Evolutionary conservation across 1,140 invertebrate species (phyloP).

Genomic region (Macrobrachium nipponense): DNA sequence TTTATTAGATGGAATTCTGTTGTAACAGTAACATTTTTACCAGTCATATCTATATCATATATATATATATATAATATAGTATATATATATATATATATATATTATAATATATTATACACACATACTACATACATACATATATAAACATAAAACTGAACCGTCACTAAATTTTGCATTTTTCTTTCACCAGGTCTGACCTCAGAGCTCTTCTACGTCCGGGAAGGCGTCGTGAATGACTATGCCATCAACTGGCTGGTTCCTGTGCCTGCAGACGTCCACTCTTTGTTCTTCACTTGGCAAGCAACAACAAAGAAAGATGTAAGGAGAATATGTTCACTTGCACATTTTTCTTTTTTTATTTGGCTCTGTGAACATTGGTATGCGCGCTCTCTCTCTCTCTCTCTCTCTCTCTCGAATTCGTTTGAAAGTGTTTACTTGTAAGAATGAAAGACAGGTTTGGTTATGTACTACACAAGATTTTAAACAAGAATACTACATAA

Average conservation of each 20-base stretch:
- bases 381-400: no score
- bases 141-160: neutral
- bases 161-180: constrained; percentile 47
- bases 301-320: constrained; percentile 81
- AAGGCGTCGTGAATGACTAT: constrained; percentile 90
- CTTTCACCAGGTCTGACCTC: constrained; percentile 80
- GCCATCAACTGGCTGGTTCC: constrained; percentile 88
- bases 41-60: no score
- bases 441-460: no score
- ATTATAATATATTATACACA: neutral
- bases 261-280: constrained; percentile 82
- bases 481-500: no score
- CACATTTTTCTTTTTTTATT: neutral
- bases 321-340: constrained; percentile 67
- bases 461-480: no score
- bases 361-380: no score
- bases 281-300: constrained; percentile 90
- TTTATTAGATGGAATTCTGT: no score
- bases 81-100: neutral
- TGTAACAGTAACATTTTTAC: no score
- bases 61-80: no score
- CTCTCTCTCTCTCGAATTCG: no score
- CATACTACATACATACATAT: neutral
- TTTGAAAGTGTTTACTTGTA: no score
- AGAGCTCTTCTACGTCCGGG: constrained; percentile 87